A percentile compares a stretch with the other conserved stretches of the same genome.
These are phyloP conservation scores for Furcula furcula DNA, from an alignment of 2,888 invertebrate genomes.

Conservation along the genomic window DNA sequence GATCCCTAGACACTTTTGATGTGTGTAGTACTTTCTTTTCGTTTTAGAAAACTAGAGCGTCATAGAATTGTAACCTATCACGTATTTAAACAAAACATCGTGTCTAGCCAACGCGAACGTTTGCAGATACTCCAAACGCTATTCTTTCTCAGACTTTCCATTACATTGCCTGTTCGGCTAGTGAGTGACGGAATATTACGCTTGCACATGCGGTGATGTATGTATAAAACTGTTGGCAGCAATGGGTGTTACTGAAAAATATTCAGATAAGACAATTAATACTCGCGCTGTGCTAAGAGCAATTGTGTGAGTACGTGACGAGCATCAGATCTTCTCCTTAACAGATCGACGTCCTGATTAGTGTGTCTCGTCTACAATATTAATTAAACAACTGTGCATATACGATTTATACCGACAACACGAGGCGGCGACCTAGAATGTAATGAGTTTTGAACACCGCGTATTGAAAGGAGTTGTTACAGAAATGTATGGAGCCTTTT, in stretches of 20 bases:
- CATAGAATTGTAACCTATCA: not conserved
- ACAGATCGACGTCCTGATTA: not conserved
- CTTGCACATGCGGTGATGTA: too few relatives aligned
- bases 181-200: too few relatives aligned
- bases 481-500: too few relatives aligned
- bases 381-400: conserved; percentile 1
- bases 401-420: not conserved
- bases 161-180: too few relatives aligned
- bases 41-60: not conserved
- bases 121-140: too few relatives aligned
- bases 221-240: too few relatives aligned
- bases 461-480: too few relatives aligned
- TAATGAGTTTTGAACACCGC: not conserved
- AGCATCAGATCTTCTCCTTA: not conserved
- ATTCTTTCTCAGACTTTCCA: too few relatives aligned
- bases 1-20: too few relatives aligned
- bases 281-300: not conserved
- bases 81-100: not conserved
- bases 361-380: not conserved
- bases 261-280: conserved; percentile 2
- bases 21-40: too few relatives aligned
- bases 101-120: not conserved
- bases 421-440: not conserved
- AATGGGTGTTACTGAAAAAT: too few relatives aligned
- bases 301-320: not conserved